A percentile compares a stretch with the other conserved stretches of the same genome.
Conservation (phyloP, 2,888 invertebrate genomes). For the Agonum fuliginosum region DNA sequence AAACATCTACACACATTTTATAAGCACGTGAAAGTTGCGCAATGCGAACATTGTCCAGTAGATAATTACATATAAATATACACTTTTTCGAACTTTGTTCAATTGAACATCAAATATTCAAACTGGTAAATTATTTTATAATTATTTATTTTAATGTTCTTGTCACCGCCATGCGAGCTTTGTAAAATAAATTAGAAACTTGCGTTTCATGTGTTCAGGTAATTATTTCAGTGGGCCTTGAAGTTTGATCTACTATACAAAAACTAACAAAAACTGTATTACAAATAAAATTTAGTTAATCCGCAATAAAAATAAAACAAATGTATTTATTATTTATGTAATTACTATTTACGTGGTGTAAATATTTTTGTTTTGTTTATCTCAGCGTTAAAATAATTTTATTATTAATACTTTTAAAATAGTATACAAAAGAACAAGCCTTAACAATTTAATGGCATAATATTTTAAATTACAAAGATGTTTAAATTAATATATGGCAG, state of each 20-base stretch:
- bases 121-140: background rate
- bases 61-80: slow-evolving; percentile 9
- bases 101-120: background rate
- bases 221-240: background rate
- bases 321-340: too few relatives aligned
- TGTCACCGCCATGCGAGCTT: slow-evolving; percentile 2
- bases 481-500: background rate
- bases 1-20: background rate
- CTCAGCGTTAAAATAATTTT: too few relatives aligned
- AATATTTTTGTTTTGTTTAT: background rate
- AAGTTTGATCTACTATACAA: background rate
- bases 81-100: slow-evolving; percentile 14
- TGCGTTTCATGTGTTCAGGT: background rate
- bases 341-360: too few relatives aligned
- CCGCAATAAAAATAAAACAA: too few relatives aligned
- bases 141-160: slow-evolving; percentile 1
- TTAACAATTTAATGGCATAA: background rate
- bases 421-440: background rate
- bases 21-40: slow-evolving; percentile 12
- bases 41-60: slow-evolving; percentile 16
- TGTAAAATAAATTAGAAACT: slow-evolving; percentile 1
- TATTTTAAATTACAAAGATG: background rate
- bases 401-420: too few relatives aligned
- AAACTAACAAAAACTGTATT: background rate
- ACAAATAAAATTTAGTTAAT: too few relatives aligned